Evolutionary conservation across 2,797 vertebrate genomes (phyloP), one percentile per base, ranked within the genome.

Genomic region (Myotis planiceps): DNA sequence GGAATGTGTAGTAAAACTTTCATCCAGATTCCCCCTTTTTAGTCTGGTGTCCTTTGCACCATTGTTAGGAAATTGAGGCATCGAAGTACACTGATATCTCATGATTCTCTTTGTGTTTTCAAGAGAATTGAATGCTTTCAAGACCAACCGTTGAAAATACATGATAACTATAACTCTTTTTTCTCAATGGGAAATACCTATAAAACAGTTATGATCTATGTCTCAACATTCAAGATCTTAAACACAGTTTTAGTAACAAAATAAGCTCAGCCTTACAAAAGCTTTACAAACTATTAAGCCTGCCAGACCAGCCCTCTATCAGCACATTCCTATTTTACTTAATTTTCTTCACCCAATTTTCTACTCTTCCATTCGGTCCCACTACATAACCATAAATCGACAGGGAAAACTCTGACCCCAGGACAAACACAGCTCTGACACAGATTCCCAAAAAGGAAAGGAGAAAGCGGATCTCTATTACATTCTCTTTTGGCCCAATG

Each of bases 111-210:
- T 72, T 86, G 37, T 75, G 69, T 87, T 76, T 65, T 39, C 15
- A 66, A 74, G 53, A 83, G 19, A 82, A 91, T 83, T 29, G 68
- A 72, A 93, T 65, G 71, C 21, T 88, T 93, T 51, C 80, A 91
- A 92, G 79, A 93, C 37, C 14, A 68, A 72, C 25, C 69, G n/a
- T 60, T 66, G 45, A 76, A 88, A 93, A 71, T 27, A 32, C 68
- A 55, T 60, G 49, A 69, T 92, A 85, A 92, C 90, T 47, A 47
- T 10, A 93, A 94, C 55, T 25, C 47, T 83, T 84, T 92, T 75
- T 79, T 21, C 34, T 92, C 68, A 75, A 16, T 90, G 58, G 47
- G 18, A 95, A 94, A 63, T 79, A 34, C 8, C 29, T 87, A 42
- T 69, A 79, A 92, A 92, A 42, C 7, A 55, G 6, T 51, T 89